Conservation (phyloP, 2,888 invertebrate species). For the Dendrolimus houi region DNA sequence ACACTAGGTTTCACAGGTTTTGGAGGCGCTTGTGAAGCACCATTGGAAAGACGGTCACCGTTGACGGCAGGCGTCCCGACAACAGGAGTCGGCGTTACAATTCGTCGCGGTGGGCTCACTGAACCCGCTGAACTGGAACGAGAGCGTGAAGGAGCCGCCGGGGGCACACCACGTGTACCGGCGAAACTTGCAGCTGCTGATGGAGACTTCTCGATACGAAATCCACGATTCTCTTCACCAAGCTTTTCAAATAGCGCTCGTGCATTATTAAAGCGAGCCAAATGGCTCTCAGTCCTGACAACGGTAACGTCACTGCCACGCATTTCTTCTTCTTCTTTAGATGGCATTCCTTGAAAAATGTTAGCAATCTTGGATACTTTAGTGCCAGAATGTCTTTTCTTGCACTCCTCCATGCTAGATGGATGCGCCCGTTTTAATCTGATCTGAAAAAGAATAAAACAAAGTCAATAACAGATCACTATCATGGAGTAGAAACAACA, state of each 20-base stretch:
- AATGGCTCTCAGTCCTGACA: constrained; percentile 91
- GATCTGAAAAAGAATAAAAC: constrained; percentile 55
- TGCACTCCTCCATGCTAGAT: constrained; percentile 81
- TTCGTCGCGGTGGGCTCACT: constrained; percentile 73
- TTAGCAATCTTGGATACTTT: constrained; percentile 95
- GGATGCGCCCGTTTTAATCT: constrained; percentile 68
- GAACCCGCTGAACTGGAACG: constrained; percentile 83
- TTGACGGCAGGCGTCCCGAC: constrained; percentile 45
- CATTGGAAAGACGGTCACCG: constrained; percentile 60
- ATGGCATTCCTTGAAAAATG: constrained; percentile 88
- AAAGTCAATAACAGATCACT: constrained; percentile 32
- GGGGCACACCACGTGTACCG: constrained; percentile 71
- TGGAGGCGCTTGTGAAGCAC: constrained; percentile 59
- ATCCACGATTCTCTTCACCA: constrained; percentile 82
- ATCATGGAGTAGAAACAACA: constrained; percentile 25
- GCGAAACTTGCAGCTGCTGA: constrained; percentile 74
- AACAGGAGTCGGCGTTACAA: constrained; percentile 70
- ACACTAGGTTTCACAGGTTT: constrained; percentile 74
- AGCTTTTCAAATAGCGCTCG: constrained; percentile 94
- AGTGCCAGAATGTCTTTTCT: constrained; percentile 80
- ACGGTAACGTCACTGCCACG: constrained; percentile 80
- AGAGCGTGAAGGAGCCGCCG: constrained; percentile 74
- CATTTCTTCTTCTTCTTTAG: constrained; percentile 70
- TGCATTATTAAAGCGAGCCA: constrained; percentile 94
- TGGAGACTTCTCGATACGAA: constrained; percentile 76